Conservation (phyloP, 2,888 invertebrate species). For the Microctonus brassicae region DNA sequence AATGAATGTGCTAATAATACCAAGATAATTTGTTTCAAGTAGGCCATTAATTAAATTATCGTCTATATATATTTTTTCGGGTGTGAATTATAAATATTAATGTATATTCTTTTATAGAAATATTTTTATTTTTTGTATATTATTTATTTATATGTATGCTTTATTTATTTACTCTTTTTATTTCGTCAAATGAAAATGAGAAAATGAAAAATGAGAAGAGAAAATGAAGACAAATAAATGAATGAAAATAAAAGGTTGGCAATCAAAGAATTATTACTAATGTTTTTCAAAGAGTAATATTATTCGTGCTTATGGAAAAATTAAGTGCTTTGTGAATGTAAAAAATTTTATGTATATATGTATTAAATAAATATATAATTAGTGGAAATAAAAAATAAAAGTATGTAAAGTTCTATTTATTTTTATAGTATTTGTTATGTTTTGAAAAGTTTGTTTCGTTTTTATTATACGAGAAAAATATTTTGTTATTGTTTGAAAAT, state of each 20-base stretch:
- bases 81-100: constrained; percentile 10
- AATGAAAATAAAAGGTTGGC: constrained; percentile 55
- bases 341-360: no score
- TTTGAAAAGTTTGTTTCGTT: no score
- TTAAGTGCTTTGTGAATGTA: no score
- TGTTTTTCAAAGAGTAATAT: constrained; percentile 62
- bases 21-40: constrained; percentile 65
- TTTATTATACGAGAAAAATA: no score
- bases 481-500: no score
- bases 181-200: not conserved
- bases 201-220: not conserved
- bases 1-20: constrained; percentile 67
- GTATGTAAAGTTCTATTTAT: no score
- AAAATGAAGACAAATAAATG: no score
- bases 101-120: not conserved
- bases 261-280: constrained; percentile 66
- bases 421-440: no score
- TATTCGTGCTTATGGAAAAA: no score
- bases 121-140: constrained; percentile 24
- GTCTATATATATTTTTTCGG: constrained; percentile 10
- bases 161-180: not conserved
- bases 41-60: constrained; percentile 63
- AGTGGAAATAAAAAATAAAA: no score
- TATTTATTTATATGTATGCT: not conserved
- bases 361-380: no score